A percentile compares a stretch with the other conserved stretches of the same genome.
These are phyloP conservation scores for Carabus problematicus DNA, from an alignment of 2,888 invertebrate species.

Conservation along the genomic window DNA sequence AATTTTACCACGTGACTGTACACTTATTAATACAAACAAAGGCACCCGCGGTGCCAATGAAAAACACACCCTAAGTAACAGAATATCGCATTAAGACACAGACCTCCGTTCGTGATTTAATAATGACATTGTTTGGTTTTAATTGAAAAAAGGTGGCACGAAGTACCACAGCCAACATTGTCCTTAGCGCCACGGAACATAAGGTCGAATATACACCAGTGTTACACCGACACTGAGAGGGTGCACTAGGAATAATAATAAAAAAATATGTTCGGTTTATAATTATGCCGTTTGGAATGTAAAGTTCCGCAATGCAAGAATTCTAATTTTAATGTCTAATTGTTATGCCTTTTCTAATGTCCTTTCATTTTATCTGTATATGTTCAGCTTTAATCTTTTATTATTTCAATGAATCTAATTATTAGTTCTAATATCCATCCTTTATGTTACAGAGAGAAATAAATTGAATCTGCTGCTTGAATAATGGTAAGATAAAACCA, in stretches of 20 bases:
- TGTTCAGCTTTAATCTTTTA: too few species aligned
- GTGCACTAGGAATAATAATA: conserved; percentile 14
- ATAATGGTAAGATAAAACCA: too few species aligned
- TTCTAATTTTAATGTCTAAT: too few species aligned
- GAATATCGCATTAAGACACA: conserved; percentile 41
- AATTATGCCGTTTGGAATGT: conserved; percentile 31
- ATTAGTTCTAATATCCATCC: too few species aligned
- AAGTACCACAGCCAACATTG: too few species aligned
- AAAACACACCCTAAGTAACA: conserved; percentile 35
- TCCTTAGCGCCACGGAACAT: background rate
- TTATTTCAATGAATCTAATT: too few species aligned
- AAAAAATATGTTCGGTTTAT: conserved; percentile 37
- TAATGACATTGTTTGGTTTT: conserved; percentile 42
- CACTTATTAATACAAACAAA: conserved; percentile 30
- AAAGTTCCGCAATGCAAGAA: background rate
- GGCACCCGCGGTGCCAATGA: background rate
- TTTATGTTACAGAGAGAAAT: too few species aligned
- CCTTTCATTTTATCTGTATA: too few species aligned
- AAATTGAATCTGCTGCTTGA: too few species aligned
- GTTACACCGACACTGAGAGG: too few species aligned
- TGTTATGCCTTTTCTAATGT: too few species aligned
- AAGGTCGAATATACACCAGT: conserved; percentile 11
- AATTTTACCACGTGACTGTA: conserved; percentile 23
- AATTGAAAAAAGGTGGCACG: conserved; percentile 41
- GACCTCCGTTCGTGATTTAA: conserved; percentile 34